These are phyloP conservation scores for Pseudopleuronectes americanus DNA, from an alignment of 2,797 vertebrate genomes.

Conservation along the genomic window DNA sequence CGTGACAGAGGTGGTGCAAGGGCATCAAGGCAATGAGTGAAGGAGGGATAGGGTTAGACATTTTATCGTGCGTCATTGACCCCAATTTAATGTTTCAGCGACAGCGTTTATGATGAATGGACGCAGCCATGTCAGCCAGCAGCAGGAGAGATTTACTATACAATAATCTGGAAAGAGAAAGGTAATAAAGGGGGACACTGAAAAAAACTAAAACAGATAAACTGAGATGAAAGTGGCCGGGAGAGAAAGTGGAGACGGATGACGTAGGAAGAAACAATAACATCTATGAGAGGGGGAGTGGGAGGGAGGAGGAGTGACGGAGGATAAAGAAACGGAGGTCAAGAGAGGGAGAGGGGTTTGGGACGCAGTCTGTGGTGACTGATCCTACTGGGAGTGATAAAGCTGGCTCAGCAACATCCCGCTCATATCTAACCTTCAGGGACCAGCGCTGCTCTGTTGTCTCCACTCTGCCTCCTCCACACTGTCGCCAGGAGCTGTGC, in stretches of 20 bases:
- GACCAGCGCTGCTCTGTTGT: slow-evolving; percentile 62
- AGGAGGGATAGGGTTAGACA: slow-evolving; percentile 23
- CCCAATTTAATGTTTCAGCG: slow-evolving; percentile 51
- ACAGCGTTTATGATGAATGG: slow-evolving; percentile 47
- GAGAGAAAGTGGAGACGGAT: slow-evolving; percentile 21
- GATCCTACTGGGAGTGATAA: slow-evolving; percentile 71
- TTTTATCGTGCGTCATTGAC: slow-evolving; percentile 50
- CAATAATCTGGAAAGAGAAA: slow-evolving; percentile 41
- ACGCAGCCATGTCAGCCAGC: slow-evolving; percentile 10
- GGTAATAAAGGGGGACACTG: slow-evolving; percentile 4
- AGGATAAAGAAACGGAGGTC: slow-evolving; percentile 40
- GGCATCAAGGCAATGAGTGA: slow-evolving; percentile 22
- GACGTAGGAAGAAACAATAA: slow-evolving; percentile 20
- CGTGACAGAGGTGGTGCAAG: slow-evolving; percentile 20
- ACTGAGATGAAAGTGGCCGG: slow-evolving; percentile 1
- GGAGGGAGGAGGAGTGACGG: slow-evolving; percentile 15
- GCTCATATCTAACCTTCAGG: slow-evolving; percentile 73
- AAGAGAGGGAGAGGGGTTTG: slow-evolving; percentile 5
- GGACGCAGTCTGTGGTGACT: slow-evolving; percentile 50
- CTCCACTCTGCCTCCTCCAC: slow-evolving; percentile 64
- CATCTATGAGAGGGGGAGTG: slow-evolving; percentile 5
- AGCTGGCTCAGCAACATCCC: slow-evolving; percentile 77
- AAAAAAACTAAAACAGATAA: slow-evolving; percentile 25
- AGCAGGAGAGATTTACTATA: slow-evolving; percentile 31
- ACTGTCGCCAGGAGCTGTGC: slow-evolving; percentile 28